Base-by-base conservation (phyloP, 1,140 invertebrate species). In the Nylanderia fulva region DNA sequence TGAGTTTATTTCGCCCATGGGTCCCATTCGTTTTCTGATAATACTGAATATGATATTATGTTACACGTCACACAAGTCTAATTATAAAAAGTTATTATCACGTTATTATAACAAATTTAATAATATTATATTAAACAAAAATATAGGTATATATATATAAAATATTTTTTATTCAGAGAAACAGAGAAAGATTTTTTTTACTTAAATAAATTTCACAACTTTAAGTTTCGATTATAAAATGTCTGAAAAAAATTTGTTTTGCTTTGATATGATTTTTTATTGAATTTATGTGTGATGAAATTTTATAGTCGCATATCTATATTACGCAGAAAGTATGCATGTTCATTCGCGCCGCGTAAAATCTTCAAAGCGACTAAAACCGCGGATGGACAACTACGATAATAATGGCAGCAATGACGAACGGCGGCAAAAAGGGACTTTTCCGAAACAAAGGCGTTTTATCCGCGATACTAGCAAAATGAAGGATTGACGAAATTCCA, bases 401-500 rank as follows among this genome's bases (percentile, higher is more conserved):
- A 82, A 82, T 66, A 76, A 84, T 84, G 80, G 9, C 56, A 76
- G 72, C 69, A 56, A 76, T 75, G 80, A 52, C 56, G 71, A 76
- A 13, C 56, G 18, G 21, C 33, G 18, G 18, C 8, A 84, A 84
- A 72, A 63, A 64, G 56, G 56, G 42, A 75, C n/a, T 61, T 83
- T 36, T 9, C 39, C 21, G 69, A 76, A 84, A 82, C 77, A 82
- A 82, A 84, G 80, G 80, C 29, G 42, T 36, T 63, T 76, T 13
- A 52, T n/a, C 6, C 21, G 24, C 21, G 29, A 68, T n/a, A 21
- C n/a, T 54, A 33, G 39, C 21, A 75, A 45, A 54, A 58, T 56
- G 45, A 84, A 76, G 45, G 69, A 15, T 24, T 84, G 64, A 45
- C 66, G 60, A 84, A 84, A 84, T 84, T 84, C 80, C 80, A 76